phyloP scores from a whole-genome alignment of 2,113 vertebrate species.

The Sterna hirundo region DNA sequence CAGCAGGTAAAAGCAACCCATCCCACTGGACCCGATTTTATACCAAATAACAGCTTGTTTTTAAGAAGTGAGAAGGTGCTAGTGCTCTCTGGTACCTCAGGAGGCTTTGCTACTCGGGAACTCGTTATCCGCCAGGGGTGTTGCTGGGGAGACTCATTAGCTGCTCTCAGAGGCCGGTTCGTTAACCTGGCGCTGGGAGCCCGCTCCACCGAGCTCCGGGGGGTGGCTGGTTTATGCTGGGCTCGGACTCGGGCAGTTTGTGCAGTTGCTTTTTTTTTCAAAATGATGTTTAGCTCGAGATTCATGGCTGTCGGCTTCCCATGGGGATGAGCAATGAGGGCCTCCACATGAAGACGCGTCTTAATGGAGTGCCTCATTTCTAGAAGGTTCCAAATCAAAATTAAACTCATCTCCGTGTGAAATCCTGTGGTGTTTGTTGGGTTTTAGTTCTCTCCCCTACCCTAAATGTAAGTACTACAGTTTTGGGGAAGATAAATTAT shows the following conservation, averaged over 20 bases:
- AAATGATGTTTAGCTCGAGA: neutral
- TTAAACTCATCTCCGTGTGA: neutral
- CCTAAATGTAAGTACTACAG: neutral
- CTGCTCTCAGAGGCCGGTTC: neutral
- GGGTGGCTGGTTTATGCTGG: neutral
- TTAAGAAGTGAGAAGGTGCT: neutral
- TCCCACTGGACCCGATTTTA: neutral
- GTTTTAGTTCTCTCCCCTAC: neutral
- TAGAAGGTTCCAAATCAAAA: neutral
- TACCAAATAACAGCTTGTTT: neutral
- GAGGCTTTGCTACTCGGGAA: neutral
- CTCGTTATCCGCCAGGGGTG: fast-evolving
- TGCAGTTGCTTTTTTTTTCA: neutral
- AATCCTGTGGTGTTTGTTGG: neutral
- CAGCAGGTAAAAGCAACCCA: neutral
- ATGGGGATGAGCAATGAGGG: neutral
- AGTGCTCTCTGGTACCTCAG: neutral
- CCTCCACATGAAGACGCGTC: neutral
- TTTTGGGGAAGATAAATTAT: neutral
- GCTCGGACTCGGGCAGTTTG: neutral
- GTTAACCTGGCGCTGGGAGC: neutral
- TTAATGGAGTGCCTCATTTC: neutral
- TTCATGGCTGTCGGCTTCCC: neutral
- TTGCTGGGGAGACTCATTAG: neutral
- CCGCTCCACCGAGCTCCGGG: fast-evolving